phyloP scores from a whole-genome alignment of 2,113 vertebrate genomes.

The Pyxicephalus adspersus region DNA sequence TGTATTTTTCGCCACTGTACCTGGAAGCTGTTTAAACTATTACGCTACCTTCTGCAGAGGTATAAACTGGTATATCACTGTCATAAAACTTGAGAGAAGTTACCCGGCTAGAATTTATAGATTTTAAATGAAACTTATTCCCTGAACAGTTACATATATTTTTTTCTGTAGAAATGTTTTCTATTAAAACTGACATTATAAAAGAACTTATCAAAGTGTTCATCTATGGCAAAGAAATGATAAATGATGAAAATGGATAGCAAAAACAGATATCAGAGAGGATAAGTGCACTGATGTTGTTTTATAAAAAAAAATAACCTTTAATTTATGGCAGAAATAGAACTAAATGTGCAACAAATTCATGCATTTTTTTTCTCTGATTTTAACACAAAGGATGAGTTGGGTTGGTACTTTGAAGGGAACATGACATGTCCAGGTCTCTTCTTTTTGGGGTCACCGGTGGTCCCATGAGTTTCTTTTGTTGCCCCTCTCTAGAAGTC shows the following conservation, averaged over 20 bases:
- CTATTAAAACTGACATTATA: conserved; percentile 51
- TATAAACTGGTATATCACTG: conserved; percentile 43
- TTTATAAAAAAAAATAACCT: conserved; percentile 3
- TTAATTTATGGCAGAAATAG: neutral
- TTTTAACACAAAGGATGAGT: neutral
- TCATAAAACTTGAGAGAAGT: conserved; percentile 55
- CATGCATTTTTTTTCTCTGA: neutral
- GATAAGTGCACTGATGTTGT: conserved; percentile 6
- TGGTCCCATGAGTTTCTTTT: too few species aligned
- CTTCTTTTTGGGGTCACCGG: too few species aligned
- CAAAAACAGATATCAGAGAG: conserved; percentile 22
- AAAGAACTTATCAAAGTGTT: conserved; percentile 37
- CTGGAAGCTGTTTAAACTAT: conserved; percentile 53
- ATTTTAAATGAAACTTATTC: conserved; percentile 50
- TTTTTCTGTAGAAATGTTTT: conserved; percentile 40
- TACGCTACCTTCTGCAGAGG: conserved; percentile 41
- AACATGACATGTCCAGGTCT: too few species aligned
- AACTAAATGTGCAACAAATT: neutral
- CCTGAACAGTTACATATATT: conserved; percentile 19
- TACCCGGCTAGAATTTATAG: conserved; percentile 52
- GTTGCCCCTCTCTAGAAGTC: too few species aligned
- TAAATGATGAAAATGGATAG: conserved; percentile 2
- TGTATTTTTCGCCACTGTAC: conserved; percentile 28
- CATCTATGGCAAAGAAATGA: conserved; percentile 27
- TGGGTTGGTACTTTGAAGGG: too few species aligned